Conservation (phyloP, 2,888 invertebrate species). For the Falcaria lacertinaria region DNA sequence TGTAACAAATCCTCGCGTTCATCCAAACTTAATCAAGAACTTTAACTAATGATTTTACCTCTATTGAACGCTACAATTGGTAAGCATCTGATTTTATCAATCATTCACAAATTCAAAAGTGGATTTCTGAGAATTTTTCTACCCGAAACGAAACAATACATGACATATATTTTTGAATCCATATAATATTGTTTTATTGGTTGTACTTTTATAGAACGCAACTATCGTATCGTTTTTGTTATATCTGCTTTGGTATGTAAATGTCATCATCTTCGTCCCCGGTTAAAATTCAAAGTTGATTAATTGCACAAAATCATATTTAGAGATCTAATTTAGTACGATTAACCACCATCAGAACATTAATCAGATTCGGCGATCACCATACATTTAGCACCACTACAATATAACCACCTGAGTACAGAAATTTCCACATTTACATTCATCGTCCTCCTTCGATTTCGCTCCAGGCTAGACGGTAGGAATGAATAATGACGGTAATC, state of each 20-base stretch:
- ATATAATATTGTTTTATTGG: too few relatives aligned
- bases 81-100: background rate
- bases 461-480: conserved; percentile 69
- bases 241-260: too few relatives aligned
- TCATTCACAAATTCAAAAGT: background rate
- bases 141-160: too few relatives aligned
- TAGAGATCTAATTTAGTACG: too few relatives aligned
- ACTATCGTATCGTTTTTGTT: too few relatives aligned
- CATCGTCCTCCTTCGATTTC: conserved; percentile 38
- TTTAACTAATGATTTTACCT: background rate
- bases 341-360: too few relatives aligned
- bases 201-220: too few relatives aligned
- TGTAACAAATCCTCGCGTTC: background rate
- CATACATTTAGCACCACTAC: conserved; percentile 9
- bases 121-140: background rate
- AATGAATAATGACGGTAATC: conserved; percentile 76
- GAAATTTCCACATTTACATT: conserved; percentile 50
- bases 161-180: too few relatives aligned
- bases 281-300: too few relatives aligned
- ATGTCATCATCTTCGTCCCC: too few relatives aligned
- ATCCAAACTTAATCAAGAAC: background rate
- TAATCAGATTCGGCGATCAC: too few relatives aligned
- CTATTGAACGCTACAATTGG: background rate
- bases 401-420: conserved; percentile 41
- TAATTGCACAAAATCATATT: too few relatives aligned